Conservation (phyloP, 2,113 vertebrate species). For the Cryptotis parvus region DNA sequence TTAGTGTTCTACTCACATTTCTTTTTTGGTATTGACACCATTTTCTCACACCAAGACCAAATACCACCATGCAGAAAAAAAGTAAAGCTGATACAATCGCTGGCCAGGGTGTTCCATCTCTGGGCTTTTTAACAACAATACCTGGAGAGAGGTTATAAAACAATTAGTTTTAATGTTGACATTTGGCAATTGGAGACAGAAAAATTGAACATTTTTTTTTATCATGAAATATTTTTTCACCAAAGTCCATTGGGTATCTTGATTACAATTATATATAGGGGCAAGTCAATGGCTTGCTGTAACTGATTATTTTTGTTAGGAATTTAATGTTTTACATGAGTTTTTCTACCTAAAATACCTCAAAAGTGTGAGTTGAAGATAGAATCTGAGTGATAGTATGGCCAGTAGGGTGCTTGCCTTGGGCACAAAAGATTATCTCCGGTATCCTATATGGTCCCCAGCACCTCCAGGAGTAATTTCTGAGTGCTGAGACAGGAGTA, state of each 20-base stretch:
- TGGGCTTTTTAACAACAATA: rapidly evolving
- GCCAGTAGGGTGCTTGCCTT: too few species aligned
- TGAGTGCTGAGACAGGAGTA: too few species aligned
- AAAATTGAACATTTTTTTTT: background rate
- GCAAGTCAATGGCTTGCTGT: background rate
- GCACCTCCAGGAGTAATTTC: too few species aligned
- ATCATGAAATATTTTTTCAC: background rate
- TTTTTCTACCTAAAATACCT: background rate
- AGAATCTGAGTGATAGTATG: too few species aligned
- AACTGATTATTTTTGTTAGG: background rate
- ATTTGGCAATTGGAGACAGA: background rate
- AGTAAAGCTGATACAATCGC: constrained; percentile 76
- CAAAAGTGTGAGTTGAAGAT: background rate
- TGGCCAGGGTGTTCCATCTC: constrained; percentile 77
- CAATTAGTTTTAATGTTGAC: background rate
- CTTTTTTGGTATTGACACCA: constrained; percentile 85
- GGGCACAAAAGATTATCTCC: too few species aligned
- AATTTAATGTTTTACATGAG: background rate
- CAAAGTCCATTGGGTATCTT: background rate
- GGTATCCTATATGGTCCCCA: too few species aligned
- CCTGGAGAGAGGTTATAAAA: constrained; percentile 62
- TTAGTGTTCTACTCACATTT: constrained; percentile 84
- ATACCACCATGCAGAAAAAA: constrained; percentile 64
- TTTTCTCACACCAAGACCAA: constrained; percentile 83
- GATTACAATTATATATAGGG: background rate